These are phyloP conservation scores for Platichthys stellatus DNA, from an alignment of 2,113 vertebrate species.

Conservation along the genomic window DNA sequence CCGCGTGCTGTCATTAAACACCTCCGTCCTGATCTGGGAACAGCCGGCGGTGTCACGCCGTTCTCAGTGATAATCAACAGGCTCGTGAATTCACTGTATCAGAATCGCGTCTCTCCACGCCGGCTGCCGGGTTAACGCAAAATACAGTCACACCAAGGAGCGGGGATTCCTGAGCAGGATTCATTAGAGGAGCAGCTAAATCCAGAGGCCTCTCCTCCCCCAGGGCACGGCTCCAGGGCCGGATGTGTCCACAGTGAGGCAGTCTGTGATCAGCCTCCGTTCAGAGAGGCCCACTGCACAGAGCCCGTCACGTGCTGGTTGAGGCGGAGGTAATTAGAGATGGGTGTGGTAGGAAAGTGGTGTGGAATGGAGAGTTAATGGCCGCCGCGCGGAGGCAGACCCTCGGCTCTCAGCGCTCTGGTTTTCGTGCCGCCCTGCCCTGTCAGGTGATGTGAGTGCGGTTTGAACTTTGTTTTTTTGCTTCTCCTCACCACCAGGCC, in stretches of 20 bases:
- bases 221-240: constrained; percentile 63
- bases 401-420: not conserved
- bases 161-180: constrained; percentile 42
- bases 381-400: not conserved
- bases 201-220: constrained; percentile 55
- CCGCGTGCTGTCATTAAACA: constrained; percentile 37
- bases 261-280: constrained; percentile 62
- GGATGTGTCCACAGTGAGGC: constrained; percentile 64
- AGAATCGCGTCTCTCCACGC: constrained; percentile 32
- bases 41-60: constrained; percentile 32
- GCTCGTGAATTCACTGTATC: constrained; percentile 28
- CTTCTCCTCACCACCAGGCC: not conserved
- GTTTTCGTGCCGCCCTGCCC: not conserved
- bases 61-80: constrained; percentile 51
- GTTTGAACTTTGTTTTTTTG: not conserved
- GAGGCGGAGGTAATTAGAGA: constrained; percentile 31
- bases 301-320: constrained; percentile 1
- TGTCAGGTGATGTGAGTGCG: not conserved
- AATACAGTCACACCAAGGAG: constrained; percentile 32
- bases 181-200: constrained; percentile 52
- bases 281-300: constrained; percentile 36
- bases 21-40: constrained; percentile 32
- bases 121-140: constrained; percentile 45
- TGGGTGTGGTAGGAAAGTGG: constrained; percentile 18
- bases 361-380: constrained; percentile 9